phyloP scores from a whole-genome alignment of 2,113 vertebrate genomes.

The Gobiocypris rarus region DNA sequence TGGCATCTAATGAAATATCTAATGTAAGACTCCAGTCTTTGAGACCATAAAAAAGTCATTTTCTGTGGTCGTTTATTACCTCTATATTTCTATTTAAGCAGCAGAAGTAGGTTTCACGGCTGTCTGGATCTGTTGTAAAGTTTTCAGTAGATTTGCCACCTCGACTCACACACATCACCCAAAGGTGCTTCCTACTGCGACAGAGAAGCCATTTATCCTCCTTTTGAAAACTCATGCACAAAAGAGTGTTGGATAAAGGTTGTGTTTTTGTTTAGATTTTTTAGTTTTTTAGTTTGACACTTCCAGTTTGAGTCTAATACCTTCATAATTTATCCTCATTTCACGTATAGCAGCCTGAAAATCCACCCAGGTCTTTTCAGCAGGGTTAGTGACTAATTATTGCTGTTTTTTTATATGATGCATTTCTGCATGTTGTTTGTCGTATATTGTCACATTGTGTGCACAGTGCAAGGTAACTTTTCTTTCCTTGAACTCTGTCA shows the following conservation, averaged over 20 bases:
- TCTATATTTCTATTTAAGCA: neutral
- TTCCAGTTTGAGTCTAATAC: neutral
- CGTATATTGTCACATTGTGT: neutral
- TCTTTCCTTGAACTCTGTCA: constrained; percentile 20
- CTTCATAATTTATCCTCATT: neutral
- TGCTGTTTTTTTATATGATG: neutral
- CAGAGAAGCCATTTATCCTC: neutral
- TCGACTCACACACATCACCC: neutral
- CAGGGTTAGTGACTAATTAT: neutral
- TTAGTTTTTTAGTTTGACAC: neutral
- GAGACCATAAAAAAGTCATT: too few species aligned
- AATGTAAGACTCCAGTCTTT: too few species aligned
- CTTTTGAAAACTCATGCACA: neutral
- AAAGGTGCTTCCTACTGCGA: neutral
- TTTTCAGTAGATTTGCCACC: neutral
- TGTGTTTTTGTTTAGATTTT: neutral
- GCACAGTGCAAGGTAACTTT: neutral
- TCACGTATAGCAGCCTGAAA: too few species aligned
- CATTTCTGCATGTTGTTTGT: neutral
- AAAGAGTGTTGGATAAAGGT: neutral
- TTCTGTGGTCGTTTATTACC: neutral
- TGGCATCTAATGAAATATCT: too few species aligned
- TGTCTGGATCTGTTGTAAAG: neutral
- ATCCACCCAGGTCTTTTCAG: neutral
- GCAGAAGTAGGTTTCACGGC: neutral